These are phyloP conservation scores for Sander lucioperca DNA, from an alignment of 2,113 vertebrate genomes.

Conservation along the genomic window DNA sequence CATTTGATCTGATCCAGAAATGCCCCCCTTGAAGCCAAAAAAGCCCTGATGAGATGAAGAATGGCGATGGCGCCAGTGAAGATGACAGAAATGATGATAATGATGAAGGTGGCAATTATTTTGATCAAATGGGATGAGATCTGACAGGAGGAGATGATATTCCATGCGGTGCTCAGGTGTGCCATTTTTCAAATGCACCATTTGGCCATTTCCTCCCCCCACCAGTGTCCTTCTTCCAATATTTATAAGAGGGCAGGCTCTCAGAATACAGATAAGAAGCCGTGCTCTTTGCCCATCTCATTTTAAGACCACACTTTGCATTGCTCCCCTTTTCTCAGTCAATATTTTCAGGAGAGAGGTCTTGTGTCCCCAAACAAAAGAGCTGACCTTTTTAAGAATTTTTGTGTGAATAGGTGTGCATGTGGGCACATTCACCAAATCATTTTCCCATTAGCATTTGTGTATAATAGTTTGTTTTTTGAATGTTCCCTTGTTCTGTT, in stretches of 20 bases:
- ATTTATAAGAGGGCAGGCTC: conserved; percentile 79
- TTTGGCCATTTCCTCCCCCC: conserved; percentile 75
- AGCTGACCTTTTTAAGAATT: conserved; percentile 73
- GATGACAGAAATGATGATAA: conserved; percentile 79
- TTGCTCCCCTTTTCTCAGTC: conserved; percentile 60
- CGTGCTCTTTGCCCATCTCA: conserved; percentile 59
- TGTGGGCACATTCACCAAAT: conserved; percentile 56
- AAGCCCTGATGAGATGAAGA: conserved; percentile 70
- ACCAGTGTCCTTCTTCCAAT: conserved; percentile 81
- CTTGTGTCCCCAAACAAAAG: conserved; percentile 64
- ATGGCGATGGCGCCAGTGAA: conserved; percentile 50
- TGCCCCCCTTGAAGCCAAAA: conserved; percentile 50
- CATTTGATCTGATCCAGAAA: conserved; percentile 68
- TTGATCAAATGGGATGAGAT: conserved; percentile 79
- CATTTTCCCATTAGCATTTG: conserved; percentile 71
- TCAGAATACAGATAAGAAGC: conserved; percentile 77
- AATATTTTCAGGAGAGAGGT: conserved; percentile 70
- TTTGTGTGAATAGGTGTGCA: conserved; percentile 48
- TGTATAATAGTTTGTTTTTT: conserved; percentile 58
- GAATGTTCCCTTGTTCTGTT: conserved; percentile 56
- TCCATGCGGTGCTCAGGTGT: conserved; percentile 76
- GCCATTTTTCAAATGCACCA: conserved; percentile 80
- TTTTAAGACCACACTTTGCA: conserved; percentile 70
- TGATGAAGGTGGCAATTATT: conserved; percentile 80
- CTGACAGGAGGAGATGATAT: conserved; percentile 81